Evolutionary conservation across 2,113 vertebrate species (phyloP).

Genomic region (Telmatochromis brichardi): DNA sequence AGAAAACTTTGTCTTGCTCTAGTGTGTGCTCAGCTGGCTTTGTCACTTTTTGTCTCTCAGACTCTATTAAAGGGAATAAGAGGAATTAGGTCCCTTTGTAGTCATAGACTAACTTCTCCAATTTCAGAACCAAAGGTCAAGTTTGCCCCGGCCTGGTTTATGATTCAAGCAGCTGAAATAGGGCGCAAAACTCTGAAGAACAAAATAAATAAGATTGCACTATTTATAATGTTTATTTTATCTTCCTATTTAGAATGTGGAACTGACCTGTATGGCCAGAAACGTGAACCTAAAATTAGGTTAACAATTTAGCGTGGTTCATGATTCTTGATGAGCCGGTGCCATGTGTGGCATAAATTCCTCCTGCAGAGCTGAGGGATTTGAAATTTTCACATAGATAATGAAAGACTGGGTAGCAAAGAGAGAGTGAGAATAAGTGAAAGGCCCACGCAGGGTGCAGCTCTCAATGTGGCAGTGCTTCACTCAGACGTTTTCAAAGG

Average conservation of each 20-base stretch:
- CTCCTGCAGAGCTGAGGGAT: neutral
- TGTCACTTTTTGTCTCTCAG: neutral
- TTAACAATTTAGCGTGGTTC: neutral
- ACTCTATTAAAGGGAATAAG: neutral
- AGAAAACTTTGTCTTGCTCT: neutral
- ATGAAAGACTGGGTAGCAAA: neutral
- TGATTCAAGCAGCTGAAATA: neutral
- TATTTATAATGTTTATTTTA: neutral
- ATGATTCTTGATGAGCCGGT: neutral
- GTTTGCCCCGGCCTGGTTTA: neutral
- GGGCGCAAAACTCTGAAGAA: neutral
- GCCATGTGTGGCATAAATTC: neutral
- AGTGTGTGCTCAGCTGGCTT: neutral
- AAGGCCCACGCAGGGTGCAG: neutral
- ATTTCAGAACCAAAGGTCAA: neutral
- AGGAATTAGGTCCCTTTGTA: constrained; percentile 17
- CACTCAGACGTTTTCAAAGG: neutral
- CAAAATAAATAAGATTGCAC: neutral
- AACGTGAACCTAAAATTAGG: neutral
- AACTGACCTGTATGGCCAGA: neutral
- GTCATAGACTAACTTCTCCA: neutral
- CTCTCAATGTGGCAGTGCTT: neutral
- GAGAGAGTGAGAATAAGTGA: neutral
- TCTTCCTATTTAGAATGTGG: neutral
- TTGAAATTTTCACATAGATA: neutral